A percentile compares a stretch with the other conserved stretches of the same genome.
Evolutionary conservation across 2,797 vertebrate species (phyloP).

Genomic region (Tympanoctomys barrerae): DNA sequence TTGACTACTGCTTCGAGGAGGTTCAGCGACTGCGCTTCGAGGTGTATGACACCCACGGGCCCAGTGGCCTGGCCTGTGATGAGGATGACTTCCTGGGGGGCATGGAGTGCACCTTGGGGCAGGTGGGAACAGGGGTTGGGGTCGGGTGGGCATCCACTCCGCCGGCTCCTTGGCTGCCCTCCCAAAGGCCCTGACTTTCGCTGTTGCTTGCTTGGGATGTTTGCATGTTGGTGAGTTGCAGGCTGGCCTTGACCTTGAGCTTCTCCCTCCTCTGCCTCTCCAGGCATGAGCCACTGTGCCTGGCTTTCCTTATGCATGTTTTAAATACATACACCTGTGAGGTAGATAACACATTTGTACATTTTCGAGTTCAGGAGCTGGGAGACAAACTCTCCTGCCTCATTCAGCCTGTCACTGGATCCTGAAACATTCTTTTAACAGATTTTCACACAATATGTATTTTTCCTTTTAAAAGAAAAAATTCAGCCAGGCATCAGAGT

Average conservation of each 20-base stretch:
- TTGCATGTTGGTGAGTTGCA: background rate
- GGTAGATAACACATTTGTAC: background rate
- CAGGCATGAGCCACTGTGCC: background rate
- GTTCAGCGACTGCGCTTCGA: conserved; percentile 98
- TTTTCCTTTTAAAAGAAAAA: background rate
- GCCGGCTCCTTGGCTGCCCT: background rate
- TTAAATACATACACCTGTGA: background rate
- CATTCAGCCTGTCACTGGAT: background rate
- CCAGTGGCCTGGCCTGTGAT: conserved; percentile 92
- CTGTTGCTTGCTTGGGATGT: background rate
- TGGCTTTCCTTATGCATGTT: background rate
- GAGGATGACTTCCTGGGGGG: conserved; percentile 97
- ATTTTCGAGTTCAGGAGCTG: background rate
- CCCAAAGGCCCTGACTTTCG: background rate
- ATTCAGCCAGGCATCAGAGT: background rate
- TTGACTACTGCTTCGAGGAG: conserved; percentile 98
- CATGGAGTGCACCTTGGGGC: conserved; percentile 96
- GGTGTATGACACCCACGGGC: conserved; percentile 96
- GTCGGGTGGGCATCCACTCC: background rate
- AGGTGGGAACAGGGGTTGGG: conserved; percentile 88
- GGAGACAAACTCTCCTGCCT: background rate
- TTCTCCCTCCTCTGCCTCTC: background rate
- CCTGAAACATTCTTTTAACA: background rate
- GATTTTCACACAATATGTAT: background rate
- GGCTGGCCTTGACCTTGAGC: background rate